These are phyloP conservation scores for Willowsia nigromaculata DNA, from an alignment of 2,888 invertebrate genomes.

Conservation along the genomic window DNA sequence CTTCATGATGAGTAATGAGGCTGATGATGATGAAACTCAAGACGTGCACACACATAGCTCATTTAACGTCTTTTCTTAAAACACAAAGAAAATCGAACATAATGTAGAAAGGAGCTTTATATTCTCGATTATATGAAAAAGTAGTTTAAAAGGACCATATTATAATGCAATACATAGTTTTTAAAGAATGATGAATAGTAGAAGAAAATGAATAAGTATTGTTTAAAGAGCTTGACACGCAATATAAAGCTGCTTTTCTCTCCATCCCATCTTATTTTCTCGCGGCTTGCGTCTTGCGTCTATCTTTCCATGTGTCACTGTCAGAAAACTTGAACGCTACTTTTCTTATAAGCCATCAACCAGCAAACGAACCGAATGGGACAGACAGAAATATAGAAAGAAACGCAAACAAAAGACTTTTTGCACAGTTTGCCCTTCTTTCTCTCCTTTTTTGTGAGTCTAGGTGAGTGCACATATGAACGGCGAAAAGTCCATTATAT, in stretches of 20 bases:
- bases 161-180: not conserved
- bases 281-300: not conserved
- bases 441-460: not conserved
- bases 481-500: not conserved
- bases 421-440: not conserved
- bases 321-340: not conserved
- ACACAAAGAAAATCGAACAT: not conserved
- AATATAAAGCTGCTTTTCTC: not conserved
- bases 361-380: not conserved
- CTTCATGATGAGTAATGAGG: constrained; percentile 26
- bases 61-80: not conserved
- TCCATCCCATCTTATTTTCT: not conserved
- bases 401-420: not conserved
- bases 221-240: constrained; percentile 26
- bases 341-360: not conserved
- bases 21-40: constrained; percentile 3
- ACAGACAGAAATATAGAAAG: not conserved
- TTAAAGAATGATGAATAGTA: not conserved
- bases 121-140: not conserved
- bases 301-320: not conserved
- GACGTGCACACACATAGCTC: not conserved
- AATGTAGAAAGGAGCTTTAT: not conserved
- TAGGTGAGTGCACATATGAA: not conserved
- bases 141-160: too few species aligned
- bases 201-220: constrained; percentile 11